Base-by-base conservation (phyloP, 1,140 invertebrate species). In the Heliconius congener region DNA sequence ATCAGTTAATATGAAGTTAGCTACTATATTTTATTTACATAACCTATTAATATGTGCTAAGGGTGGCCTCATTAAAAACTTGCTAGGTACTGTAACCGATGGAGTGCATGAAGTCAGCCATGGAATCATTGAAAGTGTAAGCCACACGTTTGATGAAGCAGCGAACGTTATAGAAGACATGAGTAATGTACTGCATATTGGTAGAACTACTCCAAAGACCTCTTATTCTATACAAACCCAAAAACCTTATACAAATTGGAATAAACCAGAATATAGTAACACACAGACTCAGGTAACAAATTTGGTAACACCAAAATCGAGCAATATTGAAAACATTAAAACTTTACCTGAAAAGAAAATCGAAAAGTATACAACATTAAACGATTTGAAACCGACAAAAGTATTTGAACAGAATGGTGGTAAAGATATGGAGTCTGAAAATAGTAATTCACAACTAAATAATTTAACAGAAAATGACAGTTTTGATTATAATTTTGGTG, bases 21-120 rank as follows among this genome's bases (percentile, higher is more conserved):
- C 19, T 37, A 3, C 50, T 37, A 55, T 79, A 4, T 19, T 79
- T 71, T 79, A 42, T 74, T 70, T 74, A 23, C 27, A 8, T 34
- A 71, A 1, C 18, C 0, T 79, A 11, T 71, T 79, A 37, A 71
- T 79, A 27, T 70, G 77, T 66, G 42, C 27, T 34, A 19, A 57
- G 52, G 66, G 77, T 74, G 77, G 77, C 2, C 18, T 79, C 1
- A 74, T 79, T 23, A 74, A 79, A 71, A 74, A 74, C 37, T 19
- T 79, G 30, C 30, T 79, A 23, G 73, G 73, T 46, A 55, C 73
- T 13, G 73, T 79, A 6, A 46, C 27, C 16, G 27, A 74, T 18
- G 60, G 55, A 34, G 60, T 79, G 19, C 71, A 79, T 73, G 55
- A 79, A 55, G 4, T 79, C 8, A 74, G 23, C 16, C 23, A 78